Evolutionary conservation across 2,888 invertebrate species (phyloP).

Genomic region (Heteromyza rotundicornis): DNA sequence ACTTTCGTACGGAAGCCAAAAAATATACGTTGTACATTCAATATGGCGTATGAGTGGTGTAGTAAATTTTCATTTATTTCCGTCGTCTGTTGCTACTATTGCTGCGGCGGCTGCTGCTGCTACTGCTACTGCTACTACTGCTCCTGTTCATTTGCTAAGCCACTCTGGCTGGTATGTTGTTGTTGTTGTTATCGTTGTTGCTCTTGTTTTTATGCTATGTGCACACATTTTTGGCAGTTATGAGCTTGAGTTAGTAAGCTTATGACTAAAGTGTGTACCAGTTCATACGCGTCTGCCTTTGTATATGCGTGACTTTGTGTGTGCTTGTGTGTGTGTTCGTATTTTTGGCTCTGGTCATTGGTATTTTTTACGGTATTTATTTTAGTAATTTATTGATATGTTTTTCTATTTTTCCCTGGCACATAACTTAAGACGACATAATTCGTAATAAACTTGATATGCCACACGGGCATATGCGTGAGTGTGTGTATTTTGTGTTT

Average conservation of each 20-base stretch:
- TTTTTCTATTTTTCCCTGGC: too few species aligned
- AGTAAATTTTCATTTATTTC: slow-evolving; percentile 5
- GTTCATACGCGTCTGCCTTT: background rate
- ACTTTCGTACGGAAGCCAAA: background rate
- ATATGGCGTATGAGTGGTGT: background rate
- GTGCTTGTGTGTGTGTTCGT: background rate
- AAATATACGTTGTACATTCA: background rate
- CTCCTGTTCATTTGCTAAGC: background rate
- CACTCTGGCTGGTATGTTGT: background rate
- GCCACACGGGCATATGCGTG: background rate
- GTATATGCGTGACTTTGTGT: background rate
- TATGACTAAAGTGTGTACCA: background rate
- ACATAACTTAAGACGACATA: background rate
- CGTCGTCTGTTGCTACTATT: background rate
- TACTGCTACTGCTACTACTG: background rate
- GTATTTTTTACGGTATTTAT: background rate
- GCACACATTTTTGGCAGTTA: slow-evolving; percentile 5
- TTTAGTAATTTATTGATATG: background rate
- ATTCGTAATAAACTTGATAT: slow-evolving; percentile 1
- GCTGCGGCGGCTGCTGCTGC: too few species aligned
- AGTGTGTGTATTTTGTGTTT: background rate
- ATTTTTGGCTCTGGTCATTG: background rate
- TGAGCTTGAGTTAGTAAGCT: slow-evolving; percentile 1
- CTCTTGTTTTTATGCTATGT: background rate
- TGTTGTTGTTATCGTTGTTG: background rate